phyloP scores from a whole-genome alignment of 2,797 vertebrate species.

The Alauda arvensis region DNA sequence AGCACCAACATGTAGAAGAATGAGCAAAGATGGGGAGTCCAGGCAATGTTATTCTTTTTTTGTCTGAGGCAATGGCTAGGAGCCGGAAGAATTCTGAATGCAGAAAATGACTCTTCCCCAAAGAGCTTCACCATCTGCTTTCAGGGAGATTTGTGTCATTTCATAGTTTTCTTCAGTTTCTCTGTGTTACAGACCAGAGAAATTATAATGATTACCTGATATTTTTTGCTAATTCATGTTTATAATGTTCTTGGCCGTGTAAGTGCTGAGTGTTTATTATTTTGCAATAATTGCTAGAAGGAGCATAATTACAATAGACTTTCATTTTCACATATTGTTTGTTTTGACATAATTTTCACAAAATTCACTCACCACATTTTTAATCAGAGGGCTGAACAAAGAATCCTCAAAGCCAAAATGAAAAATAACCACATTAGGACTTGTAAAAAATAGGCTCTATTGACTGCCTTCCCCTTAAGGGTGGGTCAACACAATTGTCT shows the following conservation, averaged over 20 bases:
- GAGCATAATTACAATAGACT: not conserved
- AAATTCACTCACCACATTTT: not conserved
- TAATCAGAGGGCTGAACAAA: not conserved
- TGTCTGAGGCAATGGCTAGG: not conserved
- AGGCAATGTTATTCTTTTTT: constrained; percentile 8
- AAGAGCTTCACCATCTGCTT: not conserved
- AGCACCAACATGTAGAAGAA: not conserved
- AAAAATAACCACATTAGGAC: not conserved
- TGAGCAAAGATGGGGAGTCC: constrained; percentile 1
- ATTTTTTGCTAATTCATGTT: not conserved
- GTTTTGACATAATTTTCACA: constrained; percentile 2
- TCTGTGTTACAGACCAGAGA: not conserved
- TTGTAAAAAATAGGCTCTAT: not conserved
- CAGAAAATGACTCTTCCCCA: not conserved
- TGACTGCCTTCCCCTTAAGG: not conserved
- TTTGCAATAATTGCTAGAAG: not conserved
- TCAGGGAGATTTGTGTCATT: not conserved
- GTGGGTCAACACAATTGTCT: not conserved
- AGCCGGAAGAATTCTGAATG: not conserved
- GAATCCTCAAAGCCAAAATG: not conserved
- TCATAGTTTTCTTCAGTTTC: constrained; percentile 8
- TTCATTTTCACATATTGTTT: constrained; percentile 6
- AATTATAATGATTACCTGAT: not conserved
- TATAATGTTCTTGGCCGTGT: not conserved
- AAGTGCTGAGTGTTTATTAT: not conserved